Evolutionary conservation across 1,140 invertebrate genomes (phyloP), one percentile per base, ranked within the genome.

Genomic region (Ooceraea biroi): DNA sequence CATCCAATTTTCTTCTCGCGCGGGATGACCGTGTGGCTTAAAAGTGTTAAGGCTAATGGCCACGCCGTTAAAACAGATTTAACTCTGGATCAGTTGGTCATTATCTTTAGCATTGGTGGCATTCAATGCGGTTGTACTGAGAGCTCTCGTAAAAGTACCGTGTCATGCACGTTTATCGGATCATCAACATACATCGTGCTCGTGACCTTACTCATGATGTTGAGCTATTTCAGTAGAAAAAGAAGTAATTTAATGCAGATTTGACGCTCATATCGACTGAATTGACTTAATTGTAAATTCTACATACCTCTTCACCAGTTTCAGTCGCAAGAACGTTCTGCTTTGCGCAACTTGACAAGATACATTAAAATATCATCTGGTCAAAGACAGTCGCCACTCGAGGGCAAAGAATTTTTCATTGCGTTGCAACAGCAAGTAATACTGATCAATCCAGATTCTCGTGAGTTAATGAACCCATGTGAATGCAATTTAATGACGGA

Each of bases 21-120:
- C 25, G 55, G n/a, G 17, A 22, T 74, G 82, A 86, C 73, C 73
- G 73, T 86, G 68, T 57, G 73, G 73, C 61, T 88, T 84, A 78
- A 78, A 86, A 84, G 80, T 86, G 68, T 86, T 84, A 84, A 86
- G 55, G 66, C 72, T 84, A 86, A 88, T 86, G 66, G 36, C 74
- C 61, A 50, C 57, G 19, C 41, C 17, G 19, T 48, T 74, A 52
- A 44, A 68, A 82, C 41, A 76, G 61, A 66, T 82, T 74, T 27
- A 76, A 60, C 10, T 30, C 12, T 48, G 12, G 19, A 72, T 8
- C 19, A 22, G 22, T 55, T 41, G 30, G 25, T 17, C 36, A 36
- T 36, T 36, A 7, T 36, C 46, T 69, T 69, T 30, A 50, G 1
- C 17, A 17, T 8, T 22, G 27, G 27, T 17, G 17, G n/a, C 27